Evolutionary conservation across 23 tunicate species (phyloP).

Genomic region (Ciona savignyi): DNA sequence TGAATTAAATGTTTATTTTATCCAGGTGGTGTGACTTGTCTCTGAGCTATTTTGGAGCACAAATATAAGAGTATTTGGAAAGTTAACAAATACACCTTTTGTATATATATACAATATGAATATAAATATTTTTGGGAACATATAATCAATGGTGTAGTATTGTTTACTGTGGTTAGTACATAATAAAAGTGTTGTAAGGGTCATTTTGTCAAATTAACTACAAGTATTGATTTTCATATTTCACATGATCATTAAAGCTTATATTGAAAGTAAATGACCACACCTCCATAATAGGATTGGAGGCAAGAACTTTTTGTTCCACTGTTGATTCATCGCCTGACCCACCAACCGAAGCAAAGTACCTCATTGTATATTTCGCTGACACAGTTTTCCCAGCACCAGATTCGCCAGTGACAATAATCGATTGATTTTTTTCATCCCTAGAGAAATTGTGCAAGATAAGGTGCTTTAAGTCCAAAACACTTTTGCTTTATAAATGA

Average conservation of each 20-base stretch:
- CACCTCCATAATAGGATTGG: conserved; percentile 99
- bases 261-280: conserved; percentile 7
- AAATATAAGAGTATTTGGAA: too few relatives aligned
- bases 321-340: conserved; percentile 69
- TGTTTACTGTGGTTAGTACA: too few relatives aligned
- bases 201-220: background rate
- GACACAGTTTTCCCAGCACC: conserved; percentile 99
- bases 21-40: too few relatives aligned
- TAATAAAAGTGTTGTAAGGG: background rate
- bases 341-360: conserved; percentile 96
- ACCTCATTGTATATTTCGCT: conserved; percentile 96
- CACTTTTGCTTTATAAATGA: too few relatives aligned
- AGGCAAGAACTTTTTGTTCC: conserved; percentile 95
- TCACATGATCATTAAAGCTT: background rate
- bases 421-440: conserved; percentile 81
- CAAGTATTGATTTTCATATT: background rate
- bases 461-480: too few relatives aligned
- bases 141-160: too few relatives aligned
- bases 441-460: too few relatives aligned
- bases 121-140: too few relatives aligned
- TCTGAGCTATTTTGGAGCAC: too few relatives aligned
- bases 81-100: too few relatives aligned
- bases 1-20: too few relatives aligned
- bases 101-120: too few relatives aligned
- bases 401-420: conserved; percentile 98